Evolutionary conservation across 2,797 vertebrate species (phyloP).

Genomic region (Remorina albescens): DNA sequence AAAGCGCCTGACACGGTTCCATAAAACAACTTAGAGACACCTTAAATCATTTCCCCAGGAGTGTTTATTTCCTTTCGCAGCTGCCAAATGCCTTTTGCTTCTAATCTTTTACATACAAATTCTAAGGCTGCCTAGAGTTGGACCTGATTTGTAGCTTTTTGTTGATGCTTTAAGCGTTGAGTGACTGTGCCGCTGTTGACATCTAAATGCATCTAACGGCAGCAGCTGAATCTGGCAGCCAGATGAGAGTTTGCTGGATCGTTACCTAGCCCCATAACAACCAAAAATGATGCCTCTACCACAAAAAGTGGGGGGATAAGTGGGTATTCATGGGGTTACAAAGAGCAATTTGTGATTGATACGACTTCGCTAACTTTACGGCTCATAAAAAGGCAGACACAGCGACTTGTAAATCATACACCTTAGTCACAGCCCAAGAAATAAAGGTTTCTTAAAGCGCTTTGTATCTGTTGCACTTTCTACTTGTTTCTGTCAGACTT

Average conservation of each 20-base stretch:
- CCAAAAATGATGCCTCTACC: conserved; percentile 49
- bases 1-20: conserved; percentile 35
- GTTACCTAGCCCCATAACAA: conserved; percentile 57
- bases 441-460: conserved; percentile 36
- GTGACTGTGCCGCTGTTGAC: conserved; percentile 52
- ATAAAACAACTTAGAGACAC: conserved; percentile 59
- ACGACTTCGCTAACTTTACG: conserved; percentile 32
- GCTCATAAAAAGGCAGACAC: conserved; percentile 45
- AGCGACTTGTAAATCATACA: conserved; percentile 47
- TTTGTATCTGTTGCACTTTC: conserved; percentile 32
- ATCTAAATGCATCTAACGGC: conserved; percentile 59
- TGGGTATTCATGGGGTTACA: conserved; percentile 49
- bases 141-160: conserved; percentile 69
- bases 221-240: conserved; percentile 61
- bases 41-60: conserved; percentile 60
- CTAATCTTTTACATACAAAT: conserved; percentile 69
- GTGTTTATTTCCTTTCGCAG: conserved; percentile 41
- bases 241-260: conserved; percentile 63
- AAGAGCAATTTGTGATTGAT: conserved; percentile 57
- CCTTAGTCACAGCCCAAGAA: conserved; percentile 41
- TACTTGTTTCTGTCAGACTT: conserved; percentile 29
- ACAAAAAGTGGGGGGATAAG: conserved; percentile 53
- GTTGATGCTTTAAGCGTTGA: conserved; percentile 65
- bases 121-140: conserved; percentile 55
- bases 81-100: conserved; percentile 68